Evolutionary conservation across 1,140 invertebrate genomes (phyloP).

Genomic region (Macrobrachium nipponense): DNA sequence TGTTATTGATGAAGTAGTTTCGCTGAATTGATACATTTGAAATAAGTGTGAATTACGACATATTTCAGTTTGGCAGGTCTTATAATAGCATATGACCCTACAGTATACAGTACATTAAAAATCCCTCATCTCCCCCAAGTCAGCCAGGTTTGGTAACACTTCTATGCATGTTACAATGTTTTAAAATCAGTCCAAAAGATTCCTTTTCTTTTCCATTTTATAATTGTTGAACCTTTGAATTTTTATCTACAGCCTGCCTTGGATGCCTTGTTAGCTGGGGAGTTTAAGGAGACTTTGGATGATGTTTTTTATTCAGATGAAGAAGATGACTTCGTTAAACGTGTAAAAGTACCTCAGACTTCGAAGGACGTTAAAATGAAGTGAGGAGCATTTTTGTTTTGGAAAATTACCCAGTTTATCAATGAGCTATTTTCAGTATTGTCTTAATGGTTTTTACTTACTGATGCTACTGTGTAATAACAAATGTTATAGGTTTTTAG

Average conservation of each 20-base stretch:
- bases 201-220: not conserved
- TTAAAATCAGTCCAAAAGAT: too few relatives aligned
- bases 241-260: conserved; percentile 68
- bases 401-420: not conserved
- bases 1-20: too few relatives aligned
- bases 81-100: not conserved
- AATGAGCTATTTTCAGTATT: not conserved
- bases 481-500: not conserved
- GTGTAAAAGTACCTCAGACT: conserved; percentile 9
- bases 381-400: conserved; percentile 66
- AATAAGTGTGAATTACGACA: too few relatives aligned
- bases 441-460: not conserved
- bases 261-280: conserved; percentile 68
- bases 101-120: not conserved
- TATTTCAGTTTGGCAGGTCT: too few relatives aligned
- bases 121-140: not conserved
- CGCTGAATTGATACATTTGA: too few relatives aligned
- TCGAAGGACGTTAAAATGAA: conserved; percentile 68
- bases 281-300: conserved; percentile 60
- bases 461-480: not conserved
- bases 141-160: too few relatives aligned
- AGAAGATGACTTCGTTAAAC: conserved; percentile 65
- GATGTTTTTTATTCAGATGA: conserved; percentile 70
- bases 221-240: not conserved
- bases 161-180: too few relatives aligned